These are phyloP conservation scores for Seriola dumerili DNA, from an alignment of 2,113 vertebrate genomes.

Conservation along the genomic window DNA sequence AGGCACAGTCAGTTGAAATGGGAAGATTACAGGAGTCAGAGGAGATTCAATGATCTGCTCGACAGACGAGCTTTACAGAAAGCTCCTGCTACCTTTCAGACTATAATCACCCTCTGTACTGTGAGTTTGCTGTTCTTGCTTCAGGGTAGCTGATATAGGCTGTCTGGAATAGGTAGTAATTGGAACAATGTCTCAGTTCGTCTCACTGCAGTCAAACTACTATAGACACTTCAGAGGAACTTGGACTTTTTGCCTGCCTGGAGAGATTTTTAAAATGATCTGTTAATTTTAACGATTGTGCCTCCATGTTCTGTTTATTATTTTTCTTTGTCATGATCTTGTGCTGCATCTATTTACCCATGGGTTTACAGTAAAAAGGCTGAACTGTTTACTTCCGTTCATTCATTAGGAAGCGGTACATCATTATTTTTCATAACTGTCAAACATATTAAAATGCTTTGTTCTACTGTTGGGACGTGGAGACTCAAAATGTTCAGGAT, in stretches of 20 bases:
- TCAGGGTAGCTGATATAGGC: conserved; percentile 37
- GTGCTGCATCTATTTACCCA: not conserved
- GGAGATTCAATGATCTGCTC: conserved; percentile 58
- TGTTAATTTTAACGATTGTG: not conserved
- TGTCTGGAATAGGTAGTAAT: conserved; percentile 54
- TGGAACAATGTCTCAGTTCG: conserved; percentile 39
- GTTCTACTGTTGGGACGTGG: not conserved
- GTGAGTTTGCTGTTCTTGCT: conserved; percentile 54
- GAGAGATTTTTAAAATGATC: not conserved
- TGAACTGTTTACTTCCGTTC: not conserved
- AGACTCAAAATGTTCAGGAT: not conserved
- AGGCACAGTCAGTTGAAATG: conserved; percentile 35
- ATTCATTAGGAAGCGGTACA: not conserved
- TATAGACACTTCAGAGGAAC: conserved; percentile 28
- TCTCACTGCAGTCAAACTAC: conserved; percentile 30
- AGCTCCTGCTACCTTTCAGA: conserved; percentile 44
- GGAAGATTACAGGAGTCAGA: conserved; percentile 59
- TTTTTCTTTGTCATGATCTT: not conserved
- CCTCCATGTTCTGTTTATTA: not conserved
- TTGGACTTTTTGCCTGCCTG: not conserved
- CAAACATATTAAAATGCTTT: not conserved
- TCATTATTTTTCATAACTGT: not conserved
- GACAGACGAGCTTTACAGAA: conserved; percentile 48
- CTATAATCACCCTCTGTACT: conserved; percentile 63
- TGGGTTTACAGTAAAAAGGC: not conserved